Evolutionary conservation across 2,113 vertebrate genomes (phyloP).

Genomic region (Sceloporus undulatus): DNA sequence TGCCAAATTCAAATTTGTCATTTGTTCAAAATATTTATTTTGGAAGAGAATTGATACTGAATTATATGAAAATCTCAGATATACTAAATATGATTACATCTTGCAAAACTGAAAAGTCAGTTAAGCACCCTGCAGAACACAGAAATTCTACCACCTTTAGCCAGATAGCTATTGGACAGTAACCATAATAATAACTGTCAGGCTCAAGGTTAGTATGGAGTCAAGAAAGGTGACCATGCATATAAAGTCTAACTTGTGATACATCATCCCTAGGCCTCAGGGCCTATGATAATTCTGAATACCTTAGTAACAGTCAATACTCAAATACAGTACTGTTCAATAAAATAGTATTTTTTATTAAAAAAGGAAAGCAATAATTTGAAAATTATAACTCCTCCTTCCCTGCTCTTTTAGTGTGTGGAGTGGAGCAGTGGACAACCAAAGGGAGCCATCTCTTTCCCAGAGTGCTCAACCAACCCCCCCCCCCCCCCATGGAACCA

Average conservation of each 20-base stretch:
- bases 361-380: too few relatives aligned
- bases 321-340: too few relatives aligned
- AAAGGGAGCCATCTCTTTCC: too few relatives aligned
- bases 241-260: not conserved
- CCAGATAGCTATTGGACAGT: not conserved
- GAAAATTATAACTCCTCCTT: too few relatives aligned
- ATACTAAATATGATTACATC: not conserved
- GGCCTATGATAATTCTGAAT: too few relatives aligned
- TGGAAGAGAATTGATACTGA: not conserved
- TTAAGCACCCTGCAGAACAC: not conserved
- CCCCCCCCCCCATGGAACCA: too few relatives aligned
- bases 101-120: not conserved
- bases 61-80: not conserved
- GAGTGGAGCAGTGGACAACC: too few relatives aligned
- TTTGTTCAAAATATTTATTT: not conserved
- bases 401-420: too few relatives aligned
- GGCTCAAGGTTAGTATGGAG: not conserved
- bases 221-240: not conserved
- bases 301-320: too few relatives aligned
- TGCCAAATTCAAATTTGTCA: conserved; percentile 9
- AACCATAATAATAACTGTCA: not conserved
- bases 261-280: too few relatives aligned
- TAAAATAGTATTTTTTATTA: too few relatives aligned
- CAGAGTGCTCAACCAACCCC: too few relatives aligned
- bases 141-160: not conserved